phyloP scores from a whole-genome alignment of 2,113 vertebrate species.

The Ptychochromis oligacanthus region DNA sequence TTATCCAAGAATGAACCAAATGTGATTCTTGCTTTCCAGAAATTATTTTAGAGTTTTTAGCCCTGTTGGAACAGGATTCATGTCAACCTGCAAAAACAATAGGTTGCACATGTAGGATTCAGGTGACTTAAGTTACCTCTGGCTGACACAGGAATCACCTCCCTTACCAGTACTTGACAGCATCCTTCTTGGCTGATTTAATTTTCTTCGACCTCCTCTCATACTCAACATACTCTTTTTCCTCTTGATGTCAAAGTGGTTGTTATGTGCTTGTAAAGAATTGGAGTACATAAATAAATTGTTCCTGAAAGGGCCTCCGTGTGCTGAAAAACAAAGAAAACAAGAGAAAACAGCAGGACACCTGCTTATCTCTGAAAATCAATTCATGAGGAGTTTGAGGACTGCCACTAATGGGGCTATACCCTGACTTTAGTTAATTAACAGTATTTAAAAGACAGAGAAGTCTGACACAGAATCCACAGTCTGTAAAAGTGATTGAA shows the following conservation, averaged over 20 bases:
- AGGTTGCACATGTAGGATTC: neutral
- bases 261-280: neutral
- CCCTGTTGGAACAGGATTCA: neutral
- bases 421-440: neutral
- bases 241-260: neutral
- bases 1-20: neutral
- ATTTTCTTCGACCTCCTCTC: neutral
- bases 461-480: neutral
- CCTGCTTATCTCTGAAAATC: neutral
- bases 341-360: neutral
- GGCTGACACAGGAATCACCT: neutral
- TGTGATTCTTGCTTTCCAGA: neutral
- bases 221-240: neutral
- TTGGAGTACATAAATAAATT: neutral
- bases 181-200: neutral
- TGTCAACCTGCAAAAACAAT: neutral
- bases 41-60: neutral
- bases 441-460: neutral
- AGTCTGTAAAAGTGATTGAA: neutral
- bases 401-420: rapidly evolving
- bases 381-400: neutral
- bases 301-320: neutral
- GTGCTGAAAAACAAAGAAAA: neutral
- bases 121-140: neutral
- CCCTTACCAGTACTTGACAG: neutral